Evolutionary conservation across 2,113 vertebrate species (phyloP).

Genomic region (Tinamus guttatus): DNA sequence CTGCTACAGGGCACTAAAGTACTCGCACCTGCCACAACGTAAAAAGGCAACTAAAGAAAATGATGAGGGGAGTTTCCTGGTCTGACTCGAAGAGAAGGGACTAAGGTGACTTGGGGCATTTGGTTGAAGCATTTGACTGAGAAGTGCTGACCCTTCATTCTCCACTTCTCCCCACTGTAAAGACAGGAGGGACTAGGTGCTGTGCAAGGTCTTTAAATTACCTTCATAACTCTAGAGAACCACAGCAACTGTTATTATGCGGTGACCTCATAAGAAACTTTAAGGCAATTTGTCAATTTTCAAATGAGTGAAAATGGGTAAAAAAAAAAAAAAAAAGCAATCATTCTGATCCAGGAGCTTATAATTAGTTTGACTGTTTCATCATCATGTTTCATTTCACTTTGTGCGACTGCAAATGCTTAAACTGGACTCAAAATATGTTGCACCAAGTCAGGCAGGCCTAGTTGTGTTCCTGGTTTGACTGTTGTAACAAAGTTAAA

Average conservation of each 20-base stretch:
- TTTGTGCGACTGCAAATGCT: background rate
- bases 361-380: background rate
- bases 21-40: background rate
- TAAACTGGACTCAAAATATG: background rate
- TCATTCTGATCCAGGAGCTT: background rate
- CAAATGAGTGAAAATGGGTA: background rate
- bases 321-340: background rate
- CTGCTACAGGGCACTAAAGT: fast-evolving
- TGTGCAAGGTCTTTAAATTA: background rate
- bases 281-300: background rate
- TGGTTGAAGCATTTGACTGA: background rate
- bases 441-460: background rate
- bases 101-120: too few species aligned
- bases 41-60: background rate
- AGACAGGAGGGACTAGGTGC: background rate
- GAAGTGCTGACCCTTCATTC: background rate
- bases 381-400: background rate
- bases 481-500: background rate
- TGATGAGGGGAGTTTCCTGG: background rate
- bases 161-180: background rate
- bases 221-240: background rate
- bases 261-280: background rate
- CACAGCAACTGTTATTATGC: background rate
- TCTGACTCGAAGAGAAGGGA: background rate
- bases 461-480: background rate